Base-by-base conservation (phyloP, 2,113 vertebrate species). In the Oreochromis spilurus region DNA sequence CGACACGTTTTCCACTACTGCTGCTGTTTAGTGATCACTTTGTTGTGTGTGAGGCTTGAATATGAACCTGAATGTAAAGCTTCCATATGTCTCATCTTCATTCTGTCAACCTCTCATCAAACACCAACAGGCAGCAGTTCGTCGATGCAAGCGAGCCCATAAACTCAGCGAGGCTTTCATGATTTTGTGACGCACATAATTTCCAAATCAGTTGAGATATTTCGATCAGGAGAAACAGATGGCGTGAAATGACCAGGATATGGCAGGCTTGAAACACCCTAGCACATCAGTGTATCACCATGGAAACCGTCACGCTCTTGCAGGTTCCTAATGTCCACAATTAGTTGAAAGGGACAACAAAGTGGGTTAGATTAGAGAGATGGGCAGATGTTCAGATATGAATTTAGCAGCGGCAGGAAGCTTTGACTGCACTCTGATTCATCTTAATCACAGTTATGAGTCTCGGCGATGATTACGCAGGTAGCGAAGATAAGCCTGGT, bases 281-380 rank as follows among this genome's bases (percentile, higher is more conserved):
- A 57, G 79, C 81, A 85, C 90, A 87, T 92, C 89, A 75, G 38
- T 72, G 80, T 34, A 65, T 97, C 53, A 21, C 96, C 86, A 93
- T 96, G 94, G 96, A 94, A 93, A 96, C 96, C 70, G 93, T 89
- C 92, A 93, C 86, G 67, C 91, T 94, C 84, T 87, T 43, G 77
- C 86, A 78, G 84, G 38, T 93, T 93, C 90, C 82, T 94, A 96
- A 96, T 94, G 91, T 88, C 89, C 87, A 84, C 90, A 91, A 93
- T 96, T 96, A 93, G 91, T 86, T 84, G 88, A 87, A 87, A 87
- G 87, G 88, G 88, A 90, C 91, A 94, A 93, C 92, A 95, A 92
- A 96, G 93, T 57, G 81, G 86, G 90, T 48, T 62, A 53, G 90
- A 92, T 92, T 84, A 90, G 93, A 90, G 88, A 79, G 75, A 81